These are phyloP conservation scores for Alethe diademata DNA, from an alignment of 2,113 vertebrate genomes.

Conservation along the genomic window DNA sequence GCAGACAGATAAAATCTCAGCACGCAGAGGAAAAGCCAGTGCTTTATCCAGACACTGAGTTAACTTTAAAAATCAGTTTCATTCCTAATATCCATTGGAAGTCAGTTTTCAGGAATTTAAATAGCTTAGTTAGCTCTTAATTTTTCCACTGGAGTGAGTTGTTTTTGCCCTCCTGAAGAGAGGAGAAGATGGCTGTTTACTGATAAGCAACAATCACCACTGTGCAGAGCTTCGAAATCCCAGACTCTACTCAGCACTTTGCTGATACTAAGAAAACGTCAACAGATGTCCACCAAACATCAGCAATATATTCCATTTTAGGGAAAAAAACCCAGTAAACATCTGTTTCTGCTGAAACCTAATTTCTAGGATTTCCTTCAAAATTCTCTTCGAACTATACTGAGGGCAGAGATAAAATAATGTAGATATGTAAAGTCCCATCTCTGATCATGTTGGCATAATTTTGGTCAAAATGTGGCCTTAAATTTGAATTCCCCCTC, in stretches of 20 bases:
- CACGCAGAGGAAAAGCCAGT: too few species aligned
- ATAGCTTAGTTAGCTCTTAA: not conserved
- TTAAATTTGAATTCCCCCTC: not conserved
- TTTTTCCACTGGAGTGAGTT: not conserved
- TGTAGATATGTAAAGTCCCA: rapidly evolving
- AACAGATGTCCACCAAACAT: not conserved
- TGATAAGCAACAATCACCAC: not conserved
- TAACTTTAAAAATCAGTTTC: not conserved
- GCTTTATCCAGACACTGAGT: not conserved
- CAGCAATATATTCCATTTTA: not conserved
- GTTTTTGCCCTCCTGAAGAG: not conserved
- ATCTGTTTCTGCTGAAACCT: not conserved
- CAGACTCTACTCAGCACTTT: not conserved
- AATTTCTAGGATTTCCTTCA: not conserved
- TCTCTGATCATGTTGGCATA: rapidly evolving
- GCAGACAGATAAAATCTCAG: not conserved
- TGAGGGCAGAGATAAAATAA: not conserved
- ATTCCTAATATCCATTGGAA: not conserved
- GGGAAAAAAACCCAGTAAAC: rapidly evolving
- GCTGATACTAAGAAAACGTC: not conserved
- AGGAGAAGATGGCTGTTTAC: not conserved
- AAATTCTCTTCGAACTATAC: not conserved
- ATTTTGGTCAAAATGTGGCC: not conserved
- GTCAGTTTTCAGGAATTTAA: not conserved
- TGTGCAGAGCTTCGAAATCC: not conserved